phyloP scores from a whole-genome alignment of 2,888 invertebrate species.

The Rhyacophila evoluta region DNA sequence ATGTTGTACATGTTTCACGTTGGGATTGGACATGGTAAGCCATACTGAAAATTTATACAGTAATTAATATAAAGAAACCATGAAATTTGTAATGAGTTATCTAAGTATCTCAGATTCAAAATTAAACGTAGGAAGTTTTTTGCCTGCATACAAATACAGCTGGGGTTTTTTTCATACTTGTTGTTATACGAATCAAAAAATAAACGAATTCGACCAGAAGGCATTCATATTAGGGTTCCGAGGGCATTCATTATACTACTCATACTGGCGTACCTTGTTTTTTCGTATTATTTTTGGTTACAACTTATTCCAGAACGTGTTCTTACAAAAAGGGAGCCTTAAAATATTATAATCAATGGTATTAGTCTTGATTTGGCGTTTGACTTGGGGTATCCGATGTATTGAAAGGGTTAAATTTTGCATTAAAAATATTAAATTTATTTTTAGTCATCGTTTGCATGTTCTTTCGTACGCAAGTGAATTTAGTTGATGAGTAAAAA shows the following conservation, averaged over 20 bases:
- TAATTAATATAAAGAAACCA: too few relatives aligned
- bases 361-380: neutral
- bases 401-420: neutral
- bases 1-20: too few relatives aligned
- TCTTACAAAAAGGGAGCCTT: constrained; percentile 1
- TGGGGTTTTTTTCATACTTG: neutral
- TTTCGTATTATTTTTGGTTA: neutral
- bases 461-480: constrained; percentile 45
- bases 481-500: neutral
- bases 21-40: too few relatives aligned
- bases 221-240: neutral
- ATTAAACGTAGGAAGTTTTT: neutral
- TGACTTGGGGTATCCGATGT: neutral
- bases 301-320: constrained; percentile 14
- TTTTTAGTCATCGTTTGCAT: constrained; percentile 40
- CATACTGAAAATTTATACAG: too few relatives aligned
- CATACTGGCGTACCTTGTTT: neutral
- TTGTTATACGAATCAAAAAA: constrained; percentile 8
- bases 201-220: neutral
- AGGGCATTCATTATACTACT: constrained; percentile 1
- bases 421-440: neutral
- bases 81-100: neutral
- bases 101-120: neutral
- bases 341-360: constrained; percentile 7
- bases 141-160: neutral